Evolutionary conservation across 2,797 vertebrate species (phyloP), one percentile per base, ranked within the genome.

Genomic region (Sebastes kiyomatsui): DNA sequence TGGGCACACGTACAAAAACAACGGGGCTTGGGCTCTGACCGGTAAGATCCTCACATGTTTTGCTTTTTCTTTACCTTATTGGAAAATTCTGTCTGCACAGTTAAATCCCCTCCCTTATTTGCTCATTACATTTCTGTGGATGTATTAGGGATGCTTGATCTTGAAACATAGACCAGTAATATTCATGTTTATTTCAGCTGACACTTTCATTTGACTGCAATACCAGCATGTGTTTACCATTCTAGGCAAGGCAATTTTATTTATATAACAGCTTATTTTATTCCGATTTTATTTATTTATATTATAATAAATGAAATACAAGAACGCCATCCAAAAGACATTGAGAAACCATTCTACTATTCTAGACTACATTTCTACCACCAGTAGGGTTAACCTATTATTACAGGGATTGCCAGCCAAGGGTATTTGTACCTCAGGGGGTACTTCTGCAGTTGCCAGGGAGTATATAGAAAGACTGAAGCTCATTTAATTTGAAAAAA

Each of bases 1-100:
- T n/a, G 98, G 99, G 2, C 98, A 99, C 88, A 96, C 98, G 0
- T 96, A 97, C 72, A 91, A 91, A 70, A 93, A 95, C 85, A 97
- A 96, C 3, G 99, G 98, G 0, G 96, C 99, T 81, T 99, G 98
- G 99, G 97, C 96, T 16, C 95, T 99, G 58, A 92, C 98, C 88
- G 98, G 99, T 99, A 94, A 96, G 93, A 58, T 2, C 23, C 2
- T n/a, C 56, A 30, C 7, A 22, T 23, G 2, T 23, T 18, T 60
- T 9, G 0, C 2, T 42, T 61, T 18, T 8, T 46, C 8, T 62
- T 65, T 2, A 28, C 14, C 9, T 28, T 60, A 11, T 22, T 28
- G 2, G n/a, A 25, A 32, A 67, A 32, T 25, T 23, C 9, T 16
- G 5, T 49, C 28, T 59, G 14, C 20, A 2, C 12, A 11, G 35